Conservation (phyloP, 2,113 vertebrate species). For the Ochotona curzoniae region DNA sequence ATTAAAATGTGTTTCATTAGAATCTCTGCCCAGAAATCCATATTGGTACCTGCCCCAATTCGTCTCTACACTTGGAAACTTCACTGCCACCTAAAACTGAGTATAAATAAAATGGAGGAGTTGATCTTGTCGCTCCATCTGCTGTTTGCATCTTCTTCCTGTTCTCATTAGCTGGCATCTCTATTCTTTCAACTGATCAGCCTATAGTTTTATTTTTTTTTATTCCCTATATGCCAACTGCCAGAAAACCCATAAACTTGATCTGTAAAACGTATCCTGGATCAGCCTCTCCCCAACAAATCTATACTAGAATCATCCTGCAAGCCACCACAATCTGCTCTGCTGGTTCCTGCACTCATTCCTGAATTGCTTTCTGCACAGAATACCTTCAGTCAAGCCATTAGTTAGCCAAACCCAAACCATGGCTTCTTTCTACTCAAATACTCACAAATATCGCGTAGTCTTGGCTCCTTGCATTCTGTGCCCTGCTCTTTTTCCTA, state of each 20-base stretch:
- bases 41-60: neutral
- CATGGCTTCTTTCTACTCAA: neutral
- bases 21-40: neutral
- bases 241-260: neutral
- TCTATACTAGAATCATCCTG: neutral
- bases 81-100: neutral
- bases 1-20: slow-evolving; percentile 6
- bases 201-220: neutral
- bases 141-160: neutral
- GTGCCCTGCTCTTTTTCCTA: neutral
- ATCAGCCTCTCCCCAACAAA: neutral
- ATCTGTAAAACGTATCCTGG: neutral
- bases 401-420: neutral
- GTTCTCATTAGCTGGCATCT: neutral
- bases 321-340: neutral
- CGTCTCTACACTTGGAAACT: neutral
- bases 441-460: no score
- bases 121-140: neutral
- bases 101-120: neutral
- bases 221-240: neutral
- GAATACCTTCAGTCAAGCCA: neutral
- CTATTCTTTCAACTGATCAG: neutral
- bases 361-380: neutral
- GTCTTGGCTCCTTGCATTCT: neutral
- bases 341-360: neutral